Conservation (phyloP, 1,140 invertebrate species). For the Drosophila subobscura region DNA sequence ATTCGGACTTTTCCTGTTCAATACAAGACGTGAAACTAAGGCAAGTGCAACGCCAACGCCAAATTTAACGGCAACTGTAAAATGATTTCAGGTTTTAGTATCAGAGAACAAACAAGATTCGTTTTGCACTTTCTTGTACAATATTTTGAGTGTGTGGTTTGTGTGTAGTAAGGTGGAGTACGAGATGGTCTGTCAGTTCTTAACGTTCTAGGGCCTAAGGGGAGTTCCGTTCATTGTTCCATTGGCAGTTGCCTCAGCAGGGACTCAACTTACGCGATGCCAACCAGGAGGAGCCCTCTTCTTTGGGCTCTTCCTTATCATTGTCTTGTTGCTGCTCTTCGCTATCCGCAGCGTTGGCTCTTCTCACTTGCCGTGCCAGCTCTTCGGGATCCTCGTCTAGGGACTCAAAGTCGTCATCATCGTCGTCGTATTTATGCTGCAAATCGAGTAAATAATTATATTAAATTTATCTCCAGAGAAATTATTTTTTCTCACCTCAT, state of each 20-base stretch:
- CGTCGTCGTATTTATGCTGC: slow-evolving; percentile 11
- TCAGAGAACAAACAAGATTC: slow-evolving; percentile 46
- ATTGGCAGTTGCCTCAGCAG: neutral
- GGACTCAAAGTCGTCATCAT: slow-evolving; percentile 74
- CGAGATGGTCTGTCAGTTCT: slow-evolving; percentile 30
- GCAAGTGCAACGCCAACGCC: slow-evolving; percentile 90
- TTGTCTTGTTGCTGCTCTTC: slow-evolving; percentile 33
- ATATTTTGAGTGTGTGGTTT: slow-evolving; percentile 28
- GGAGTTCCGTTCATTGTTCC: slow-evolving; percentile 59
- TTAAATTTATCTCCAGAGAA: neutral
- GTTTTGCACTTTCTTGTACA: slow-evolving; percentile 83
- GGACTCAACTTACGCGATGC: slow-evolving; percentile 74
- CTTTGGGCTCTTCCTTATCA: slow-evolving; percentile 74
- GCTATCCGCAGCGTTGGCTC: slow-evolving; percentile 48
- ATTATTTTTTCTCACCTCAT: slow-evolving; percentile 1
- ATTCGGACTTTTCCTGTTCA: slow-evolving; percentile 84
- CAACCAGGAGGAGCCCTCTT: slow-evolving; percentile 66
- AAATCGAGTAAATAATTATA: neutral
- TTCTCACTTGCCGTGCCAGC: slow-evolving; percentile 51
- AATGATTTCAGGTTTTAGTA: slow-evolving; percentile 77
- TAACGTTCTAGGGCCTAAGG: slow-evolving; percentile 32
- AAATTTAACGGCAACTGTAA: slow-evolving; percentile 91
- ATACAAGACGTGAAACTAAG: slow-evolving; percentile 90
- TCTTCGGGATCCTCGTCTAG: slow-evolving; percentile 81
- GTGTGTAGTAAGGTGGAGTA: slow-evolving; percentile 41